phyloP scores from a whole-genome alignment of 2,797 vertebrate species.

The Oryzias dopingdopingensis region DNA sequence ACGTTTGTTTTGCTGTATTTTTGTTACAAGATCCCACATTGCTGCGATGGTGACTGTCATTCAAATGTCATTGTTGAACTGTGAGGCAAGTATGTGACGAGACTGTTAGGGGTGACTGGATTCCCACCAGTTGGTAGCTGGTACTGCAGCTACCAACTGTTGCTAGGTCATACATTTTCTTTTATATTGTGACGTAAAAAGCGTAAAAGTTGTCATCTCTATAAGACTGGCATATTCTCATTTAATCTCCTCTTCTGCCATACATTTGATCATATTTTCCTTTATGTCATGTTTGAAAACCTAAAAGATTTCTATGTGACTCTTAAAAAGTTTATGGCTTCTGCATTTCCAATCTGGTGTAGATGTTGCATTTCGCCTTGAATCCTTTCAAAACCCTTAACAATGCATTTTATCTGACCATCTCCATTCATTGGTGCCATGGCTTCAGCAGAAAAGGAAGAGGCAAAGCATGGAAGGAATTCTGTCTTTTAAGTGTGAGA shows the following conservation, averaged over 20 bases:
- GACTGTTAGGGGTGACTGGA: constrained; percentile 7
- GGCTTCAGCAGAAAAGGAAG: constrained; percentile 24
- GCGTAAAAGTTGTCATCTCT: no score
- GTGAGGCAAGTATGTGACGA: constrained; percentile 24
- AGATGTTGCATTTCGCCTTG: no score
- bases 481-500: constrained; percentile 30
- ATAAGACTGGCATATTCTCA: no score
- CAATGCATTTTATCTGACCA: not conserved
- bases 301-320: no score
- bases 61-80: constrained; percentile 39
- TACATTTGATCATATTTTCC: no score
- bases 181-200: no score
- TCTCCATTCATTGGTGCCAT: constrained; percentile 15
- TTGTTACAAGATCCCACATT: constrained; percentile 20
- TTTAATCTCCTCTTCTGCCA: no score
- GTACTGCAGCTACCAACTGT: no score
- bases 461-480: constrained; percentile 49
- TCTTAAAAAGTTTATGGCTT: no score
- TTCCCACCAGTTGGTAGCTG: not conserved
- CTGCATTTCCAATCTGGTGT: no score
- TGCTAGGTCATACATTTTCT: no score
- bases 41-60: constrained; percentile 30
- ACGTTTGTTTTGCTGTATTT: constrained; percentile 19
- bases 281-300: no score
- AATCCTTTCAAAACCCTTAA: not conserved